Conservation (phyloP, 2,113 vertebrate genomes). For the Illadopsis cleaveri region DNA sequence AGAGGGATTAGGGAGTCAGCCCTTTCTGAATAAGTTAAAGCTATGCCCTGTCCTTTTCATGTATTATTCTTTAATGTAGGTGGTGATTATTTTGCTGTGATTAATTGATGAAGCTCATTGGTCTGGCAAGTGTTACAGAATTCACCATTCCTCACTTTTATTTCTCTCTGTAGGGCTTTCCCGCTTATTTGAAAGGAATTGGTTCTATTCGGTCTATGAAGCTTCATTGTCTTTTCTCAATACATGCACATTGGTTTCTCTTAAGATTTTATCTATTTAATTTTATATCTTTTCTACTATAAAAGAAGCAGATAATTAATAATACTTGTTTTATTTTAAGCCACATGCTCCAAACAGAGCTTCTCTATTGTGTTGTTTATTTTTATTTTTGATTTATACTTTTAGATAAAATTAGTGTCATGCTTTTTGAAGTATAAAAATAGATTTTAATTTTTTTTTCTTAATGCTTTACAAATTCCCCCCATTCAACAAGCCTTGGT, state of each 20-base stretch:
- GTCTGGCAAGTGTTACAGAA: constrained; percentile 82
- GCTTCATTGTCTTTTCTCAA: neutral
- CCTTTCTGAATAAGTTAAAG: constrained; percentile 93
- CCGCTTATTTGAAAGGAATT: constrained; percentile 48
- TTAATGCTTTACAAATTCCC: neutral
- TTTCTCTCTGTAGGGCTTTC: constrained; percentile 69
- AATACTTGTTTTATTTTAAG: constrained; percentile 12
- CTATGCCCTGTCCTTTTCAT: constrained; percentile 88
- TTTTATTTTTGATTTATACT: neutral
- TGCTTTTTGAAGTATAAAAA: neutral
- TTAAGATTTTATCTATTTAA: constrained; percentile 20
- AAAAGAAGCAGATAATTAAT: constrained; percentile 24
- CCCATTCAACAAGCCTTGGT: neutral
- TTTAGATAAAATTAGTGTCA: neutral
- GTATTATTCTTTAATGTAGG: constrained; percentile 95
- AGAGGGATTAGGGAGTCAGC: constrained; percentile 87
- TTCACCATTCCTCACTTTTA: constrained; percentile 74
- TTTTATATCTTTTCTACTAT: neutral
- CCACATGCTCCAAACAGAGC: neutral
- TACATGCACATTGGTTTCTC: constrained; percentile 3
- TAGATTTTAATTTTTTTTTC: neutral
- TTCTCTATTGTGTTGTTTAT: neutral
- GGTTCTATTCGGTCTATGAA: constrained; percentile 32
- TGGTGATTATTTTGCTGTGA: constrained; percentile 96
- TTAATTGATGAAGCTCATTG: constrained; percentile 95